Percentiles rank a stretch among this genome's conserved stretches.
Evolutionary conservation across 1,140 invertebrate genomes (phyloP).

Genomic region (Apolygus lucorum): DNA sequence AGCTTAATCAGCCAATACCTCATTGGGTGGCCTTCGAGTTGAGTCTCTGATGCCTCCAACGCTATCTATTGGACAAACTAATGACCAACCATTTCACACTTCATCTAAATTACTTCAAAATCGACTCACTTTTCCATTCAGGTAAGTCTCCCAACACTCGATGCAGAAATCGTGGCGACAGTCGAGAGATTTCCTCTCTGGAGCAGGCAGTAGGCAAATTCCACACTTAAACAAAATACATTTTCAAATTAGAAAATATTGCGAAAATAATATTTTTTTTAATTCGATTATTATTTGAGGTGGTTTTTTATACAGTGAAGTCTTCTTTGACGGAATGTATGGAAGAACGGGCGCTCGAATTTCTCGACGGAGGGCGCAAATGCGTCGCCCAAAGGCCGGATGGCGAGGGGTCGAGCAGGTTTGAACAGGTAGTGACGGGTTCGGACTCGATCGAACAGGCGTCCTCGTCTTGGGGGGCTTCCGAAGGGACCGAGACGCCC

Average conservation of each 20-base stretch:
- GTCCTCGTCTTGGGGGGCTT: background rate
- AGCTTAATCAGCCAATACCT: no score
- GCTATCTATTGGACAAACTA: no score
- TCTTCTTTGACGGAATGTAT: background rate
- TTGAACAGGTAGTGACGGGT: background rate
- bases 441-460: background rate
- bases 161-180: constrained; percentile 58
- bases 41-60: no score
- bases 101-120: no score
- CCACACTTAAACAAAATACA: constrained; percentile 47
- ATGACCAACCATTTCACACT: no score
- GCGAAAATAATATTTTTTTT: background rate
- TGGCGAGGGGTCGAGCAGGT: background rate
- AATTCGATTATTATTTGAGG: background rate
- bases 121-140: constrained; percentile 50
- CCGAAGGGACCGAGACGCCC: constrained; percentile 51
- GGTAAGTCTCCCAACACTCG: constrained; percentile 57
- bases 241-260: background rate
- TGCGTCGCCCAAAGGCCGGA: no score
- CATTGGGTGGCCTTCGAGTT: no score
- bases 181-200: constrained; percentile 42
- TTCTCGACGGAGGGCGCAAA: background rate
- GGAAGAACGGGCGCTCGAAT: background rate
- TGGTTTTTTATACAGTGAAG: background rate
- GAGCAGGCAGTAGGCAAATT: constrained; percentile 47